Evolutionary conservation across 2,888 invertebrate genomes (phyloP), one percentile per base, ranked within the genome.

Genomic region (Andrena haemorrhoa): DNA sequence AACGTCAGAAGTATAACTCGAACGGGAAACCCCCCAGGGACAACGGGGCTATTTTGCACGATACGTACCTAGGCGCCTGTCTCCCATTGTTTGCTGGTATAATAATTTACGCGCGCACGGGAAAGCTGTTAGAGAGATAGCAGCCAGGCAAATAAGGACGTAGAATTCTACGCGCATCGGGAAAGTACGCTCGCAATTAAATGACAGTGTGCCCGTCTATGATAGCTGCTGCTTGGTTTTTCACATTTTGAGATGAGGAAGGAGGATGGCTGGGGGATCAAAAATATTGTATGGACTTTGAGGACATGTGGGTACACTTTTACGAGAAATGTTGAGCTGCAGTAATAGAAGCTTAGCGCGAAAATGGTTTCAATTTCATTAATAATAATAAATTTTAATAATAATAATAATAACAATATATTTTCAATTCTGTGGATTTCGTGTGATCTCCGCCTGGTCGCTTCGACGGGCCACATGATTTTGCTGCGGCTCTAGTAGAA

Each of bases 41-140:
- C 79, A 74, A 12, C 71, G 47, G 56, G 58, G 75, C 69, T 86
- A 84, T 79, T 90, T 85, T 87, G 83, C 83, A 74, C 75, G 81
- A 82, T 69, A 77, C 65, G 71, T 69, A 77, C 68, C 73, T 79
- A 71, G 66, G 76, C 83, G 79, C 86, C 66, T 70, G 80, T 89
- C 75, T 82, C 79, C 81, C 76, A 85, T 88, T 90, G 90, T 90
- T 89, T 86, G 84, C 88, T 84, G 82, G 83, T 84, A 85, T 89
- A 90, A 90, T 90, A 88, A 90, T 90, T 90, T 82, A 88, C 84
- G 86, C 49, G 85, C 86, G 65, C 77, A 77, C 58, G 74, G 77
- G 61, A 85, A 82, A 79, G 65, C 75, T 87, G 79, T 79, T 75
- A 63, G 68, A 78, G 60, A 51, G 75, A 60, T 69, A 79, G 31